Conservation (phyloP, 2,797 vertebrate genomes). For the Falco biarmicus region DNA sequence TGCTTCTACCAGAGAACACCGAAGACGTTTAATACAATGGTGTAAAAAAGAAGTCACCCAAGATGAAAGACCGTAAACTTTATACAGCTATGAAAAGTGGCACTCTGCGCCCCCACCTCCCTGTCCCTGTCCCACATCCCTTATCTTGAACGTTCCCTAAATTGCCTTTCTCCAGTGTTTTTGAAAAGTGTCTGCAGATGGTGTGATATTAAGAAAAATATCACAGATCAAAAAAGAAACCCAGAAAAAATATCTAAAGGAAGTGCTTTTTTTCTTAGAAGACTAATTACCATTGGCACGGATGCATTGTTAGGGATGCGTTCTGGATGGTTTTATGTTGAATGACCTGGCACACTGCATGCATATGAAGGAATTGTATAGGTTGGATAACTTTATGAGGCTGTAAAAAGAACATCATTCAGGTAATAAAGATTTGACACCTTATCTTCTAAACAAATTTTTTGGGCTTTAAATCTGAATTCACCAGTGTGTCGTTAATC, state of each 20-base stretch:
- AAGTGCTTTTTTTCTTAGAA: not conserved
- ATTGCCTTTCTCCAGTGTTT: not conserved
- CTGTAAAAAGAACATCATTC: not conserved
- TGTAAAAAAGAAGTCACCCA: not conserved
- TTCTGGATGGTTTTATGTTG: not conserved
- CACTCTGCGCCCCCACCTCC: not conserved
- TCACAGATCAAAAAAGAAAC: not conserved
- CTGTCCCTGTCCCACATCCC: fast-evolving
- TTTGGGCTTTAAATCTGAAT: not conserved
- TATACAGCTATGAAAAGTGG: not conserved
- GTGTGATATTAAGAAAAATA: not conserved
- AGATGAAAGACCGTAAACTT: not conserved
- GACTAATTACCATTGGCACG: not conserved
- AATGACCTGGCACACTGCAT: fast-evolving
- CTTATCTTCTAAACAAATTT: not conserved
- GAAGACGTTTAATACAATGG: not conserved
- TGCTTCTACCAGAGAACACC: not conserved
- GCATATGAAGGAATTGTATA: not conserved
- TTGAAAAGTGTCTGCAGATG: not conserved
- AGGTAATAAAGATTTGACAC: not conserved
- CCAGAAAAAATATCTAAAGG: not conserved
- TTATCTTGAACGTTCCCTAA: not conserved
- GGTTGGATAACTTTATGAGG: not conserved
- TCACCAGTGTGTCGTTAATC: not conserved
- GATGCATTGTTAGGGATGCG: not conserved